These are phyloP conservation scores for Heterochromis multidens DNA, from an alignment of 2,113 vertebrate genomes.

Conservation along the genomic window DNA sequence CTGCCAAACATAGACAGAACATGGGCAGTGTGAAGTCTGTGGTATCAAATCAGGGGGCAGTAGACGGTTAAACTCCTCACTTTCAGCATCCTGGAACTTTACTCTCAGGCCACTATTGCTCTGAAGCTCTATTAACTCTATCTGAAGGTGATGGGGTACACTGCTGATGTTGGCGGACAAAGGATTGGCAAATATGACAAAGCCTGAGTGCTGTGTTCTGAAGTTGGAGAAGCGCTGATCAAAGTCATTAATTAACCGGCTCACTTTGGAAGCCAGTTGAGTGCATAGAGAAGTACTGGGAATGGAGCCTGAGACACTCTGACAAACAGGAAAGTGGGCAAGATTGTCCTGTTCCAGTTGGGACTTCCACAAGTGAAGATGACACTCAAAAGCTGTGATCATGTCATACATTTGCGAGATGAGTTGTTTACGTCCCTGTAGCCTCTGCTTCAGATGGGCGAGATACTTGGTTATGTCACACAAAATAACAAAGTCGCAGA, in stretches of 20 bases:
- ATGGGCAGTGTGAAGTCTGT: not conserved
- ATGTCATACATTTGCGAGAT: no score
- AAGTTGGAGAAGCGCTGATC: not conserved
- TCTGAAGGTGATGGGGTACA: not conserved
- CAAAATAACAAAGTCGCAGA: no score
- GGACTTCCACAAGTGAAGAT: no score
- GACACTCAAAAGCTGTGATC: no score
- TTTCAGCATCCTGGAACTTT: not conserved
- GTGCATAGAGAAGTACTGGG: not conserved
- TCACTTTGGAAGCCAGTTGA: not conserved
- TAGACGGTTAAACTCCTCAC: not conserved
- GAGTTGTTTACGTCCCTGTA: no score
- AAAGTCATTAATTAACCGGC: not conserved
- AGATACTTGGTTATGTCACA: no score
- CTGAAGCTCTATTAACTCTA: not conserved
- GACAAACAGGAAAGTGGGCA: no score
- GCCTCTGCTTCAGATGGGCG: no score
- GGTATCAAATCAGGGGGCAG: not conserved
- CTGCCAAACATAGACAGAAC: not conserved
- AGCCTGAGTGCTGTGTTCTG: not conserved
- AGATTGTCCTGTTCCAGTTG: no score
- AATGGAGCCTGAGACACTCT: no score
- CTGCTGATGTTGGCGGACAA: not conserved
- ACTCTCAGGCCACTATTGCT: not conserved
- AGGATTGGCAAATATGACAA: not conserved